phyloP scores from a whole-genome alignment of 35 echinoderm and acorn worm genomes.

The Lytechinus variegatus region DNA sequence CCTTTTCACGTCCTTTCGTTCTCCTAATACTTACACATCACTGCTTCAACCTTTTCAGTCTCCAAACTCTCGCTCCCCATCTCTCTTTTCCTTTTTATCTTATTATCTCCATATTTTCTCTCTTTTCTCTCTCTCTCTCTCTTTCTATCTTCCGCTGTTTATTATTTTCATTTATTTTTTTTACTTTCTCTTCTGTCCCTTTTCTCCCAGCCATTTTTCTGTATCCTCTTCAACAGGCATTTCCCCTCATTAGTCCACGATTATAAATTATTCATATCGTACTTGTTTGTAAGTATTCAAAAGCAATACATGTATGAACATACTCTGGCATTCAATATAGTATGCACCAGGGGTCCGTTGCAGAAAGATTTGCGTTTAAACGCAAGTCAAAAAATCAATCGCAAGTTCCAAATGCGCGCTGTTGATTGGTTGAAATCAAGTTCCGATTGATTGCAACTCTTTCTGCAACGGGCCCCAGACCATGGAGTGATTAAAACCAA shows the following conservation, averaged over 20 bases:
- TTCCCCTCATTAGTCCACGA: too few relatives aligned
- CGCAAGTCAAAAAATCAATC: too few relatives aligned
- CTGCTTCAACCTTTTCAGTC: too few relatives aligned
- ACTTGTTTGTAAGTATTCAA: too few relatives aligned
- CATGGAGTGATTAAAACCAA: not conserved
- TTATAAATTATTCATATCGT: too few relatives aligned
- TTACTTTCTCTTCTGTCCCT: not conserved
- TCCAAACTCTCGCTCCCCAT: not conserved
- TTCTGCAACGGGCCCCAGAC: not conserved
- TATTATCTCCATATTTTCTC: not conserved
- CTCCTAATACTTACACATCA: too few relatives aligned
- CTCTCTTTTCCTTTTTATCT: not conserved
- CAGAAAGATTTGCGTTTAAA: too few relatives aligned
- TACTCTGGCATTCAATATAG: not conserved
- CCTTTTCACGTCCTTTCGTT: not conserved
- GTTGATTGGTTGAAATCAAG: too few relatives aligned
- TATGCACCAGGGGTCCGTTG: too few relatives aligned
- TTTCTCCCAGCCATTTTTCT: not conserved
- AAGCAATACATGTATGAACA: not conserved
- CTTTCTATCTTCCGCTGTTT: not conserved
- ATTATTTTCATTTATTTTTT: too few relatives aligned
- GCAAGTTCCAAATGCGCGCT: too few relatives aligned
- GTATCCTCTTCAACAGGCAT: not conserved
- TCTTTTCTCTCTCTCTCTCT: not conserved
- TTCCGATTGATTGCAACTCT: too few relatives aligned